Conservation (phyloP, 2,888 invertebrate genomes). For the Drosophila sordidula region DNA sequence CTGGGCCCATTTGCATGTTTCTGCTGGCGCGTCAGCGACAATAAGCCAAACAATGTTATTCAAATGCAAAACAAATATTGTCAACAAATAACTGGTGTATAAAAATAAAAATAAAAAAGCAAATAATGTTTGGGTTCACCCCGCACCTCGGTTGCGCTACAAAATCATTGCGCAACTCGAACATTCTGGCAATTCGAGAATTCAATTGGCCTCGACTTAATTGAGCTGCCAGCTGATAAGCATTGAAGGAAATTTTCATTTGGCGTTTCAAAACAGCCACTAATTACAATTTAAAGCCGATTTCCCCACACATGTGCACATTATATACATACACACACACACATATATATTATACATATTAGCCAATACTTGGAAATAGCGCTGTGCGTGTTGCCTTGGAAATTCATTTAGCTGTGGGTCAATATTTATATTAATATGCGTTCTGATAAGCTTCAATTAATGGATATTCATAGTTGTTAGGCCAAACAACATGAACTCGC, state of each 20-base stretch:
- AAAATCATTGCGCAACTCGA: conserved; percentile 5
- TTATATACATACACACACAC: not conserved
- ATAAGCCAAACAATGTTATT: conserved; percentile 61
- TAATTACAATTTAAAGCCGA: conserved; percentile 30
- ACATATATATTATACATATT: not conserved
- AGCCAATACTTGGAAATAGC: not conserved
- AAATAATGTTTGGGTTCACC: conserved; percentile 12
- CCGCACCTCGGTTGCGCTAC: conserved; percentile 19
- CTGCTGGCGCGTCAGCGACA: conserved; percentile 63
- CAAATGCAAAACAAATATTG: conserved; percentile 65
- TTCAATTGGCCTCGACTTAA: conserved; percentile 50
- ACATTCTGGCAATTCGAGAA: conserved; percentile 16
- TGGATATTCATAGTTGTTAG: not conserved
- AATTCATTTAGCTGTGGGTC: not conserved
- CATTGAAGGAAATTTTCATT: conserved; percentile 11
- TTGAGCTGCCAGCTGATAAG: conserved; percentile 43
- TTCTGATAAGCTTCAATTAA: conserved; percentile 5
- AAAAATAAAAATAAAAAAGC: conserved; percentile 1
- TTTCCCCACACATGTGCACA: not conserved
- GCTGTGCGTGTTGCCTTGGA: conserved; percentile 1
- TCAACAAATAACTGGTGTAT: conserved; percentile 49
- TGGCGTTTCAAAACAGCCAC: conserved; percentile 16
- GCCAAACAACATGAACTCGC: not conserved
- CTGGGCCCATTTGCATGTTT: conserved; percentile 53
- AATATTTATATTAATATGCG: conserved; percentile 13